Evolutionary conservation across 2,797 vertebrate species (phyloP).

Genomic region (Eulemur coronatus): DNA sequence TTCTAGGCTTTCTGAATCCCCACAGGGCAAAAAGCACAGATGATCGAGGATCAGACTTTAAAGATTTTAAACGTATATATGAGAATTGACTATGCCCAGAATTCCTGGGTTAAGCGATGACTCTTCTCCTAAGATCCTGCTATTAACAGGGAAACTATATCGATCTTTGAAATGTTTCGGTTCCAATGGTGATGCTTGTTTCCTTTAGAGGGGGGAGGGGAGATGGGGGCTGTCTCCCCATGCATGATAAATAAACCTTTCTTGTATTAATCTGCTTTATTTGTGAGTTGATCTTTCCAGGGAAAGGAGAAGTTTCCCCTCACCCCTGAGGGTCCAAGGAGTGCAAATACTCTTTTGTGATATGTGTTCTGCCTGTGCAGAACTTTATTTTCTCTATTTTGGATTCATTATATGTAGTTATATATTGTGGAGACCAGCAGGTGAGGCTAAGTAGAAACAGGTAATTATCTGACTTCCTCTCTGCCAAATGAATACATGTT

Average conservation of each 20-base stretch:
- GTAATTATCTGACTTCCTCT: conserved; percentile 9
- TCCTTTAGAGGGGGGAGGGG: background rate
- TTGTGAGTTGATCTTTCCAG: background rate
- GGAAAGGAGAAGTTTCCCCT: background rate
- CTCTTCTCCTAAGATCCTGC: background rate
- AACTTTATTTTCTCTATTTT: conserved; percentile 3
- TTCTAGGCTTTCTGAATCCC: background rate
- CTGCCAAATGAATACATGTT: background rate
- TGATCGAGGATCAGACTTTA: conserved; percentile 1
- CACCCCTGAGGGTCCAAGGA: background rate
- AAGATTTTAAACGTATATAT: background rate
- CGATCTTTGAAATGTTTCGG: conserved; percentile 27
- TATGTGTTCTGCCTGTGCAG: background rate
- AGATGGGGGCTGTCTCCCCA: background rate
- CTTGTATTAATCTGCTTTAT: background rate
- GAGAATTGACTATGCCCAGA: background rate
- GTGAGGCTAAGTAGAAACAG: background rate
- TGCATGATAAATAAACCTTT: background rate
- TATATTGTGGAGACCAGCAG: background rate
- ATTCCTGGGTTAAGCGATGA: background rate
- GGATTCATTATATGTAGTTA: background rate
- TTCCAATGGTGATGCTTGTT: background rate
- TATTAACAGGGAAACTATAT: background rate
- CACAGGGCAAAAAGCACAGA: background rate
- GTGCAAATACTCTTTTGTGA: background rate